Conservation (phyloP, 2,113 vertebrate genomes). For the Dicentrarchus labrax region DNA sequence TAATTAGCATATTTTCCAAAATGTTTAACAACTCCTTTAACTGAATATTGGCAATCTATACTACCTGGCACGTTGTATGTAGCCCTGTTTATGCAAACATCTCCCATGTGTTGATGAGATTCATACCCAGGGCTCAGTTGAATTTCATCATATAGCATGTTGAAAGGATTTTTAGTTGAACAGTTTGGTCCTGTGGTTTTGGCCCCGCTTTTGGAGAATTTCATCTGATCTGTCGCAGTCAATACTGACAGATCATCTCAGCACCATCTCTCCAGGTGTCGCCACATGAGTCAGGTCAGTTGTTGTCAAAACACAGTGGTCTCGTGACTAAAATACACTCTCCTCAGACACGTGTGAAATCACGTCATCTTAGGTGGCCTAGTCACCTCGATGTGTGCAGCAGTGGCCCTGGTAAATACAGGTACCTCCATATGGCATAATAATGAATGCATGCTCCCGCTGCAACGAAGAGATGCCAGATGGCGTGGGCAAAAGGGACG, state of each 20-base stretch:
- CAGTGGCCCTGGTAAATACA: constrained; percentile 83
- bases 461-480: constrained; percentile 97
- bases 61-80: not conserved
- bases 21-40: not conserved
- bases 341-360: not conserved
- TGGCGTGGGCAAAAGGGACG: constrained; percentile 95
- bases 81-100: not conserved
- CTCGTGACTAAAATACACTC: not conserved
- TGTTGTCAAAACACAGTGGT: not conserved
- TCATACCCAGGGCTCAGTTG: not conserved
- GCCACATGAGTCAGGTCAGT: not conserved
- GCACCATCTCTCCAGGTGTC: not conserved
- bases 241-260: not conserved
- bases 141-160: not conserved
- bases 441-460: constrained; percentile 91
- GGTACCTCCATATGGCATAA: constrained; percentile 96
- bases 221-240: not conserved
- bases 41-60: not conserved
- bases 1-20: not conserved
- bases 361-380: not conserved
- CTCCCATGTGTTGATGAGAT: not conserved
- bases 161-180: not conserved
- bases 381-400: constrained; percentile 82
- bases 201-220: not conserved
- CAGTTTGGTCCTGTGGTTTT: not conserved